Evolutionary conservation across 2,888 invertebrate genomes (phyloP).

Genomic region (Acrobasis consociella): DNA sequence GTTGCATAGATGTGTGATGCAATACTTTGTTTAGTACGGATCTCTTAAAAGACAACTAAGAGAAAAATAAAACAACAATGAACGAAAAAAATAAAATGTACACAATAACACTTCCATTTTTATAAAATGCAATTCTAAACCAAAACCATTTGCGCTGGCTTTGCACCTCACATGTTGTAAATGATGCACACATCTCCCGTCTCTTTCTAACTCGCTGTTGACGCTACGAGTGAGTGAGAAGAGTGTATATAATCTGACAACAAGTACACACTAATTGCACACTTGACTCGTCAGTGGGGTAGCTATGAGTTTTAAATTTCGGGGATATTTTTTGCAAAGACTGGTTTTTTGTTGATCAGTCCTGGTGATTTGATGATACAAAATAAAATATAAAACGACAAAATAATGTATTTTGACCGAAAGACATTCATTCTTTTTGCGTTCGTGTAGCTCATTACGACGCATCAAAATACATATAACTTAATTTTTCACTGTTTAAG

Average conservation of each 20-base stretch:
- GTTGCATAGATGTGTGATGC: too few relatives aligned
- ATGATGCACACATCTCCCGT: constrained; percentile 8
- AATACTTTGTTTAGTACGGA: too few relatives aligned
- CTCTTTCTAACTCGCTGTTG: background rate
- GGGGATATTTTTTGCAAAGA: background rate
- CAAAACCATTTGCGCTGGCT: constrained; percentile 15
- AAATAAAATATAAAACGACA: too few relatives aligned
- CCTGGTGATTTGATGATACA: too few relatives aligned
- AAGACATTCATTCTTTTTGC: too few relatives aligned
- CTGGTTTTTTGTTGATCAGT: too few relatives aligned
- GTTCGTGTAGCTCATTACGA: too few relatives aligned
- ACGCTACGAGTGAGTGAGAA: constrained; percentile 4
- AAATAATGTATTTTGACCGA: too few relatives aligned
- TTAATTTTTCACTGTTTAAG: too few relatives aligned
- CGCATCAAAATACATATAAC: too few relatives aligned
- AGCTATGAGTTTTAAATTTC: background rate
- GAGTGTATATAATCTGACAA: constrained; percentile 17
- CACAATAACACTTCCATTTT: background rate
- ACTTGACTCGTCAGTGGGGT: constrained; percentile 20
- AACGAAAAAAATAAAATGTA: background rate
- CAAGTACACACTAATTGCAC: constrained; percentile 24
- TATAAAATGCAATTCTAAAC: constrained; percentile 10
- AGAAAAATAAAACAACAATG: too few relatives aligned
- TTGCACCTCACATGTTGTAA: constrained; percentile 13
- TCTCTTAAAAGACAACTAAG: background rate